phyloP scores from a whole-genome alignment of 2,797 vertebrate species.

The Taenioides sp. region DNA sequence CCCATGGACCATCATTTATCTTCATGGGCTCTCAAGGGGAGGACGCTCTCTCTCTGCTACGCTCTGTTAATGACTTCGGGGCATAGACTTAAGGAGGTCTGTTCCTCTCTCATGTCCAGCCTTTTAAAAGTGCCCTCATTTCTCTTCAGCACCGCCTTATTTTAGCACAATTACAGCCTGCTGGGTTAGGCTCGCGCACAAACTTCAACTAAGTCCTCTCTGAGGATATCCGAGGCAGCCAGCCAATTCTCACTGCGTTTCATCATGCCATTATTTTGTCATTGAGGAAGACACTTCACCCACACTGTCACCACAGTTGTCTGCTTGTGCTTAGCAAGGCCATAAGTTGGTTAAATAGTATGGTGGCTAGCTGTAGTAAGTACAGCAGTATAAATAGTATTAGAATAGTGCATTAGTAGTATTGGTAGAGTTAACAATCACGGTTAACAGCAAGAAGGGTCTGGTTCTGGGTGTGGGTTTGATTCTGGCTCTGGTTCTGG shows the following conservation, averaged over 20 bases:
- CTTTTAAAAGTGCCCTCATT: constrained; percentile 58
- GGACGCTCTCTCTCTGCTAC: constrained; percentile 34
- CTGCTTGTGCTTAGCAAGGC: too few species aligned
- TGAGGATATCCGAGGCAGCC: not conserved
- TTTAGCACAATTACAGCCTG: constrained; percentile 63
- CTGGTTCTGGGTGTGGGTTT: too few species aligned
- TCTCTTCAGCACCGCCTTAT: constrained; percentile 55
- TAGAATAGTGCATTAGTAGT: too few species aligned
- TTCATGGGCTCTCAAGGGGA: constrained; percentile 40
- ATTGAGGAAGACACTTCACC: not conserved
- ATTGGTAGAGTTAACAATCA: too few species aligned
- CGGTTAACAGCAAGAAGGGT: too few species aligned
- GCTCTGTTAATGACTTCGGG: constrained; percentile 58
- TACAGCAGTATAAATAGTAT: too few species aligned
- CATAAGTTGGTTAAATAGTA: too few species aligned
- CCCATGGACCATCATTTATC: constrained; percentile 54
- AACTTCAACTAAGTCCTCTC: constrained; percentile 19
- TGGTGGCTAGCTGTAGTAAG: too few species aligned
- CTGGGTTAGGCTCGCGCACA: constrained; percentile 31
- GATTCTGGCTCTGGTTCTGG: too few species aligned
- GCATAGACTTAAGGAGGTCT: constrained; percentile 53
- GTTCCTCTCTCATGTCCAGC: constrained; percentile 46
- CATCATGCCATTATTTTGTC: not conserved
- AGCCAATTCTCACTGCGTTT: not conserved
- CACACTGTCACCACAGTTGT: too few species aligned